These are phyloP conservation scores for Ciconia boyciana DNA, from an alignment of 2,113 vertebrate genomes.

Conservation along the genomic window DNA sequence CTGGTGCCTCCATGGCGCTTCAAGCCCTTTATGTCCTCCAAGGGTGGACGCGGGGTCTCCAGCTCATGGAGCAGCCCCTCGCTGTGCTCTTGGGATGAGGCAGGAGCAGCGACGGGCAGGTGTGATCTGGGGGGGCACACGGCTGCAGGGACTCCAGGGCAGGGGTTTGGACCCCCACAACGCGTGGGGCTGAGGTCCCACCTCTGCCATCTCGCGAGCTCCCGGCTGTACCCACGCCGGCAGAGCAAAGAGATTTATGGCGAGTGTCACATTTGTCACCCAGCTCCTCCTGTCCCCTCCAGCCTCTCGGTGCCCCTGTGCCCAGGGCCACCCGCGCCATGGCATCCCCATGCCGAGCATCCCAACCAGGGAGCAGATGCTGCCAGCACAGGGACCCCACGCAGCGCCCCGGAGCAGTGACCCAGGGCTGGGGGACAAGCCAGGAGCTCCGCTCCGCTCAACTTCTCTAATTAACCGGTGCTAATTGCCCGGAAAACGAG, in stretches of 20 bases:
- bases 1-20: rapidly evolving
- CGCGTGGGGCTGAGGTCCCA: not conserved
- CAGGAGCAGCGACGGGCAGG: not conserved
- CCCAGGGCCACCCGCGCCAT: rapidly evolving
- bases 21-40: not conserved
- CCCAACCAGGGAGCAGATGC: not conserved
- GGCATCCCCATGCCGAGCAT: not conserved
- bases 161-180: not conserved
- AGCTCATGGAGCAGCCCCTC: not conserved
- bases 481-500: conserved; percentile 35
- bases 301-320: not conserved
- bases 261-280: not conserved
- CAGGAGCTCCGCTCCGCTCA: not conserved
- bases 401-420: not conserved
- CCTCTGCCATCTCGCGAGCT: not conserved
- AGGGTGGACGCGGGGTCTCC: rapidly evolving
- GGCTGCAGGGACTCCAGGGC: too few relatives aligned
- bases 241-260: not conserved
- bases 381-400: not conserved
- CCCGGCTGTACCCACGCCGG: not conserved
- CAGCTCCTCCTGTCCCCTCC: not conserved
- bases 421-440: not conserved
- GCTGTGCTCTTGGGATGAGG: not conserved
- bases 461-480: not conserved
- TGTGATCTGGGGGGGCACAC: rapidly evolving